Percentiles rank a stretch among this genome's conserved stretches.
Conservation (phyloP, 2,113 vertebrate genomes). For the Rhagologus leucostigma region DNA sequence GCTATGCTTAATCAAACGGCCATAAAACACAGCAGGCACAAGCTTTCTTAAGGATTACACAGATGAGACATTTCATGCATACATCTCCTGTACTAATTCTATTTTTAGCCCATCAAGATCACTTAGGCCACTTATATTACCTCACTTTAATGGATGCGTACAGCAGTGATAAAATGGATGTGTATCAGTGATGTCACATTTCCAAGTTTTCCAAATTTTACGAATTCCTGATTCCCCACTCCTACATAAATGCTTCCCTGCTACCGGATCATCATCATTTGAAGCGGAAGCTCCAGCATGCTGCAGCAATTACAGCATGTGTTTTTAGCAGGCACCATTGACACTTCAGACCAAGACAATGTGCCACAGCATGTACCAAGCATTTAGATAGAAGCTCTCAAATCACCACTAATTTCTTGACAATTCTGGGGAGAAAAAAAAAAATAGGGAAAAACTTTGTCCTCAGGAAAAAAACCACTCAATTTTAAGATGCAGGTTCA, state of each 20-base stretch:
- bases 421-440: neutral
- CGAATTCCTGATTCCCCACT: neutral
- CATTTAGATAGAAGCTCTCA: neutral
- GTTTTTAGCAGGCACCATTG: neutral
- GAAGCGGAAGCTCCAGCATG: neutral
- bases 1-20: neutral
- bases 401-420: neutral
- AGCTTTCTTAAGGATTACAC: neutral
- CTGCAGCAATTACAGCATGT: neutral
- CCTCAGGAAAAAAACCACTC: neutral
- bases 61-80: neutral
- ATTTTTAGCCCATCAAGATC: neutral
- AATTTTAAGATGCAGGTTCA: neutral
- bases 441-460: neutral
- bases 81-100: neutral
- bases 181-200: fast-evolving
- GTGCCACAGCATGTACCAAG: neutral
- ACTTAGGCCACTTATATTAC: neutral
- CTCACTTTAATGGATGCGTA: fast-evolving
- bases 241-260: neutral
- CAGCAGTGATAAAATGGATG: neutral
- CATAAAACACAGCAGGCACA: neutral
- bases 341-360: neutral
- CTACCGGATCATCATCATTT: fast-evolving
- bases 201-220: neutral